Conservation (phyloP, 2,888 invertebrate genomes). For the Mesoligia furuncula region DNA sequence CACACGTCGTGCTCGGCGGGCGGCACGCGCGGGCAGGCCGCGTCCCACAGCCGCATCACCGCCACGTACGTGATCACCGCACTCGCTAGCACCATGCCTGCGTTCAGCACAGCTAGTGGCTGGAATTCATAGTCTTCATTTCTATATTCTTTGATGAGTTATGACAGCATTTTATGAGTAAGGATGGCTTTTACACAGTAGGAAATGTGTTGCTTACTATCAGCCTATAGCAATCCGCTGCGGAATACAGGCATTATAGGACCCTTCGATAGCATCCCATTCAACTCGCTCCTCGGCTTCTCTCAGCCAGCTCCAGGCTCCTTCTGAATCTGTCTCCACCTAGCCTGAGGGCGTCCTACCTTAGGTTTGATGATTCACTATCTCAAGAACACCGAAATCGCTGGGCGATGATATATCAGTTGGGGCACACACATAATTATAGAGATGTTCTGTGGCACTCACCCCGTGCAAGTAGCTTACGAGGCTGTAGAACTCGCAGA, state of each 20-base stretch:
- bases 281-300: background rate
- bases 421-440: too few species aligned
- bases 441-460: background rate
- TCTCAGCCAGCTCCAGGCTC: background rate
- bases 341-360: background rate
- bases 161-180: background rate
- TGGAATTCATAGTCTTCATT: constrained; percentile 53
- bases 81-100: constrained; percentile 71
- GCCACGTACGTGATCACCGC: constrained; percentile 71
- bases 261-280: background rate
- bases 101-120: constrained; percentile 70
- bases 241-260: background rate
- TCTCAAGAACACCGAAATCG: background rate
- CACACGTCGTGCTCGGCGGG: constrained; percentile 18
- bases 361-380: background rate
- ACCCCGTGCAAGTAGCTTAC: constrained; percentile 73
- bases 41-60: constrained; percentile 75
- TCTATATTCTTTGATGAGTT: background rate
- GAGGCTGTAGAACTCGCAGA: constrained; percentile 66
- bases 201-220: background rate
- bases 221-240: background rate
- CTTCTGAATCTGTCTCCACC: background rate
- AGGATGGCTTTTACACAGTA: background rate
- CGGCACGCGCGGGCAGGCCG: constrained; percentile 29
- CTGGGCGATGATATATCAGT: background rate